phyloP scores from a whole-genome alignment of 2,113 vertebrate genomes.

The Mionectes macconnelli region DNA sequence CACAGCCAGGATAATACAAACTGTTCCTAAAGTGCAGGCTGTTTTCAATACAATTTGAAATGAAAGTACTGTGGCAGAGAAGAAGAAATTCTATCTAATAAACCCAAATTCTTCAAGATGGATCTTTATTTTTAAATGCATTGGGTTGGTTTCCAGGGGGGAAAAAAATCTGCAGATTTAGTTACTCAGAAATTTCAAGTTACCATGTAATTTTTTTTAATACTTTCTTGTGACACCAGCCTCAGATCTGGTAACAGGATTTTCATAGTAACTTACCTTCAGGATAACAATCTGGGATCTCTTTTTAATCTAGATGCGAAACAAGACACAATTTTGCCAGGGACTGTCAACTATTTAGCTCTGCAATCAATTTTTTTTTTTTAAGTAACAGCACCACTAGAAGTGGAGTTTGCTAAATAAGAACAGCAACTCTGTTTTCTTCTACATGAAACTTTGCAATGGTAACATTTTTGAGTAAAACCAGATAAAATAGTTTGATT shows the following conservation, averaged over 20 bases:
- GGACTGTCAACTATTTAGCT: background rate
- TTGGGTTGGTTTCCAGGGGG: background rate
- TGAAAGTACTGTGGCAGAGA: background rate
- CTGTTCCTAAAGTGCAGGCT: background rate
- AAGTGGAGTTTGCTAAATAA: background rate
- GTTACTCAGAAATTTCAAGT: background rate
- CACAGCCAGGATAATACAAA: background rate
- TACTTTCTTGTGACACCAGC: background rate
- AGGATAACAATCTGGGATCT: background rate
- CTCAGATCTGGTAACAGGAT: background rate
- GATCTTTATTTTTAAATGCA: background rate
- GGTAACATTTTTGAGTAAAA: background rate
- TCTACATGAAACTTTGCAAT: background rate
- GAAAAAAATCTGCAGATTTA: background rate
- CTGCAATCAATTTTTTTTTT: background rate
- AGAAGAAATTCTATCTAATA: background rate
- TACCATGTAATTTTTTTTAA: background rate
- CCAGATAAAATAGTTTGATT: background rate
- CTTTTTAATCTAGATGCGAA: background rate
- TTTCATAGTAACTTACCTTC: background rate
- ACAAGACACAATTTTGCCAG: background rate
- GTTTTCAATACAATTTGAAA: background rate
- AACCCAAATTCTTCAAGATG: background rate
- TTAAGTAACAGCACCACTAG: background rate
- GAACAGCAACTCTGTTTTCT: background rate